A percentile compares a stretch with the other conserved stretches of the same genome.
Evolutionary conservation across 2,888 invertebrate genomes (phyloP).

Genomic region (Netelia virgata): DNA sequence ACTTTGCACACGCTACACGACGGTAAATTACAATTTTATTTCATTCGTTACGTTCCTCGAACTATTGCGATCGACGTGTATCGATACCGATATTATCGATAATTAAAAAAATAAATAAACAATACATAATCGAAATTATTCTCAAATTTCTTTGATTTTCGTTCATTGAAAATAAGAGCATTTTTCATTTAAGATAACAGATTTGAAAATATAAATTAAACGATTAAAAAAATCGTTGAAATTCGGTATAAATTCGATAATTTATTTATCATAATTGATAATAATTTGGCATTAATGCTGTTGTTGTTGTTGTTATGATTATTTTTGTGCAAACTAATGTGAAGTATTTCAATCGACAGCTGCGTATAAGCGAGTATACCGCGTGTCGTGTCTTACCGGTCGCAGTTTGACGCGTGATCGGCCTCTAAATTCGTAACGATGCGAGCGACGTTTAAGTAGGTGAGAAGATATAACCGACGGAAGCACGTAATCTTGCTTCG

Average conservation of each 20-base stretch:
- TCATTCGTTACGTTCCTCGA: constrained; percentile 11
- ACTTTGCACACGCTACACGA: constrained; percentile 37
- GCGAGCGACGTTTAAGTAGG: constrained; percentile 61
- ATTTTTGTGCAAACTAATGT: constrained; percentile 4
- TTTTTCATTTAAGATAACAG: too few species aligned
- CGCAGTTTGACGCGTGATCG: constrained; percentile 64
- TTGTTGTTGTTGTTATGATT: neutral
- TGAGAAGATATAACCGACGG: constrained; percentile 60
- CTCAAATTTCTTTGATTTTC: too few species aligned
- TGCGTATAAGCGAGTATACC: constrained; percentile 42
- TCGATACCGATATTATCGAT: too few species aligned
- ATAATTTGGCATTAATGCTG: neutral
- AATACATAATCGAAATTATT: neutral
- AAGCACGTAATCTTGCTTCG: constrained; percentile 64
- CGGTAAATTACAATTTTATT: constrained; percentile 5
- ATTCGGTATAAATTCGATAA: too few species aligned
- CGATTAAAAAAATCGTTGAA: too few species aligned
- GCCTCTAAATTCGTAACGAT: constrained; percentile 57
- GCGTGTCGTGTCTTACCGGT: constrained; percentile 57
- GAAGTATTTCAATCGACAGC: constrained; percentile 27
- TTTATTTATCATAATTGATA: neutral
- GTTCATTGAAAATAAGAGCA: too few species aligned
- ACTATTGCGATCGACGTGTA: neutral
- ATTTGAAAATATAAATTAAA: too few species aligned
- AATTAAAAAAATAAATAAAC: too few species aligned